Evolutionary conservation across 92 coral and sea anemone genomes (phyloP).

Genomic region (Zoanthus sansibaricus): DNA sequence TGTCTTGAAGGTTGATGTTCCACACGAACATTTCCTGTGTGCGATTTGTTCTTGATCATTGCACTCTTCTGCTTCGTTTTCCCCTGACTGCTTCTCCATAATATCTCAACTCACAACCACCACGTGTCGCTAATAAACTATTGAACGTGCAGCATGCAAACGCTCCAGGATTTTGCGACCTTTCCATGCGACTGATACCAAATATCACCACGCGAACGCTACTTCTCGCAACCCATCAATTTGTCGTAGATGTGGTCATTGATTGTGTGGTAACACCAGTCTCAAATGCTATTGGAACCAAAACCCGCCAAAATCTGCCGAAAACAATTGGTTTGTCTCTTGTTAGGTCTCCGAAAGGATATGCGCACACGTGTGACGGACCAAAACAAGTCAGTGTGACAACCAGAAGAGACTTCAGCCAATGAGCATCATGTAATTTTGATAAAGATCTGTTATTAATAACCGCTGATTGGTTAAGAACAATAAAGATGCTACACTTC

Average conservation of each 20-base stretch:
- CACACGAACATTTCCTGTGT: constrained; percentile 70
- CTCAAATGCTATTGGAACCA: constrained; percentile 60
- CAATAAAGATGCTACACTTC: constrained; percentile 82
- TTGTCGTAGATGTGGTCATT: constrained; percentile 35
- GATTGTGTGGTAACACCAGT: constrained; percentile 65
- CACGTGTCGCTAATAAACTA: constrained; percentile 42
- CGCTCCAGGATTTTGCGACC: constrained; percentile 61
- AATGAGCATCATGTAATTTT: constrained; percentile 70
- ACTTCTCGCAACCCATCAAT: constrained; percentile 49
- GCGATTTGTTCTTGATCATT: constrained; percentile 27
- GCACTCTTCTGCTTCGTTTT: constrained; percentile 32
- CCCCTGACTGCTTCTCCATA: constrained; percentile 40
- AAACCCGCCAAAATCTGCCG: constrained; percentile 91
- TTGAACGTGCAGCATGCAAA: constrained; percentile 61
- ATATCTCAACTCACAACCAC: constrained; percentile 57
- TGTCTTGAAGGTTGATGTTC: constrained; percentile 50
- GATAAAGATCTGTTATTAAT: constrained; percentile 82
- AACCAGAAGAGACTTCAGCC: constrained; percentile 62
- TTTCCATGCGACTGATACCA: constrained; percentile 72
- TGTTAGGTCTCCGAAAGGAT: constrained; percentile 77
- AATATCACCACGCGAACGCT: constrained; percentile 7
- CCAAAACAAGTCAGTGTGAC: constrained; percentile 85
- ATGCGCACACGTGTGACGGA: constrained; percentile 74
- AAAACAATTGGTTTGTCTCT: constrained; percentile 77
- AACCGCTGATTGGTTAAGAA: constrained; percentile 89